phyloP scores from a whole-genome alignment of 1,140 invertebrate genomes.

The Macrotrachela quadricornifera region DNA sequence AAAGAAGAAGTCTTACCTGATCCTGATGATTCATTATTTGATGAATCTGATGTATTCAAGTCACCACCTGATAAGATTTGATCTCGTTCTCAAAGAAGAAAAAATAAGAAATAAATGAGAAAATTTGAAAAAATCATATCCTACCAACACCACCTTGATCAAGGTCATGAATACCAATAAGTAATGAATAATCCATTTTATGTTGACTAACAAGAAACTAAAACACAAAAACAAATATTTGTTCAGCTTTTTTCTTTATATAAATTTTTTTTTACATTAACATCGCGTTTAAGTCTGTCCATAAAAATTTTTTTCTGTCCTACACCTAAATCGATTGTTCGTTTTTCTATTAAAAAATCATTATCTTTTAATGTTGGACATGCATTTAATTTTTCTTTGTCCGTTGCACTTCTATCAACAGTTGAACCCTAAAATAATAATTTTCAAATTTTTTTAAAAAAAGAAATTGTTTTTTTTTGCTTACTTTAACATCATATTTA shows the following conservation, averaged over 20 bases:
- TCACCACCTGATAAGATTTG: too few species aligned
- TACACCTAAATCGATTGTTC: slow-evolving; percentile 72
- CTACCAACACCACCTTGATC: slow-evolving; percentile 41
- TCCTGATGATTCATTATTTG: too few species aligned
- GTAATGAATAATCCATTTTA: slow-evolving; percentile 91
- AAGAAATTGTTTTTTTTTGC: too few species aligned
- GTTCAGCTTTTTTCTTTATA: too few species aligned
- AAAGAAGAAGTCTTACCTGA: too few species aligned
- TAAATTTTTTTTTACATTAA: slow-evolving; percentile 42
- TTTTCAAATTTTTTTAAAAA: too few species aligned
- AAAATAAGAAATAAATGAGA: too few species aligned
- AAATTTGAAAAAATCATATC: too few species aligned
- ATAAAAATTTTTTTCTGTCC: slow-evolving; percentile 75
- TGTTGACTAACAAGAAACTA: slow-evolving; percentile 78
- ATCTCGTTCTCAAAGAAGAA: too few species aligned
- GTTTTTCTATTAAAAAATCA: slow-evolving; percentile 89
- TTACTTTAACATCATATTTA: slow-evolving; percentile 41
- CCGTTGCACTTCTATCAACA: slow-evolving; percentile 86
- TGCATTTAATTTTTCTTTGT: slow-evolving; percentile 75
- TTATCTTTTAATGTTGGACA: slow-evolving; percentile 94
- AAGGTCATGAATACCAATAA: slow-evolving; percentile 77
- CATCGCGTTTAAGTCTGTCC: slow-evolving; percentile 74
- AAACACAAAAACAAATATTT: slow-evolving; percentile 5
- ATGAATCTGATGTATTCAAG: too few species aligned
- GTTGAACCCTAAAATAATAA: slow-evolving; percentile 49